Base-by-base conservation (phyloP, 2,113 vertebrate species). In the Erythrolamprus reginae region DNA sequence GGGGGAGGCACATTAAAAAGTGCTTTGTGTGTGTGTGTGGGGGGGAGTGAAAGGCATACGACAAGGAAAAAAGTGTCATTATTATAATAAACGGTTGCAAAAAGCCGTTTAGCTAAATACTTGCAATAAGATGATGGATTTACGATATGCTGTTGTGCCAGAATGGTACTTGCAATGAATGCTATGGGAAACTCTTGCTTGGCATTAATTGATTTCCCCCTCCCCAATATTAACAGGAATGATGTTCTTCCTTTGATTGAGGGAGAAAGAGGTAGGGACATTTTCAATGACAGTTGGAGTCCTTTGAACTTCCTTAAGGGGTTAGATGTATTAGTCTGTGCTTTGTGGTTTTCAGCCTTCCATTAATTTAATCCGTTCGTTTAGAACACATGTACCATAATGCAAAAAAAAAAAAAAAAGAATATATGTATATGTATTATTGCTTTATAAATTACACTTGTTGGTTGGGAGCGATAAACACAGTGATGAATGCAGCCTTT, bases 381-480 rank as follows among this genome's bases (percentile, higher is more conserved):
- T 96, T 93, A 95, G 95, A 97, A 97, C 95, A 93, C 94, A 93
- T 96, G 95, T 96, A 96, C 94, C 97, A 96, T 93, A 95, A 92
- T 95, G 94, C 91, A 93, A 92, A 52, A 47, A 95, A 93, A 92
- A n/a, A n/a, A n/a, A n/a, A n/a, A n/a, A n/a, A n/a, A n/a, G 38
- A 94, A 56, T 45, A 45, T 45, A 55, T 19, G 19, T 90, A 84
- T 94, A 96, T 96, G 96, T 96, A 96, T 96, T 97, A 97, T 96
- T 97, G 95, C 95, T 96, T 97, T 97, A 97, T 97, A 97, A 97
- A 97, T 97, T 97, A 96, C 93, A 97, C 95, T 97, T 96, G 94
- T 96, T 97, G 95, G 96, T 97, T 97, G 93, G 91, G 94, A 96
- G 96, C 93, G 94, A 97, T 97, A 97, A 97, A 97, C 94, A 94